Base-by-base conservation (phyloP, 1,140 invertebrate genomes). In the Rhysida immarginata region DNA sequence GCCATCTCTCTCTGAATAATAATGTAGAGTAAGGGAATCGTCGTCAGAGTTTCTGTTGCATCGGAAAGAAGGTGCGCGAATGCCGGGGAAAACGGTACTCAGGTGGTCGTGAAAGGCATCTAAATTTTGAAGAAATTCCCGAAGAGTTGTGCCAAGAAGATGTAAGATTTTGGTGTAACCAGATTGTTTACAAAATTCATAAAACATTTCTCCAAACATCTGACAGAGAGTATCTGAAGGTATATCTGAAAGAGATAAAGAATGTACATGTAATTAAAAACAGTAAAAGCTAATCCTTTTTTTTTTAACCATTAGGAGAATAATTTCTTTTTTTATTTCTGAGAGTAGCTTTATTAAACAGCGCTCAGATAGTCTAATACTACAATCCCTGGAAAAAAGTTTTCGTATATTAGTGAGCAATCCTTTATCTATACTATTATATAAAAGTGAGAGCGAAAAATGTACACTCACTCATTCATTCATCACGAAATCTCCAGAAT, bases 91-190 rank as follows among this genome's bases (percentile, higher is more conserved):
- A 50, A 94, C 72, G 16, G 89, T 92, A 43, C 87, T 87, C 65
- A 94, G 74, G 69, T 94, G 90, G 68, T 93, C 89, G 67, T 94
- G 89, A n/a, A 94, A 75, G 24, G 87, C 88, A 67, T 94, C 90
- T 61, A 94, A 72, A 74, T 93, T 93, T 86, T 93, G 88, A 53
- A 94, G 74, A 69, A 94, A 94, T 72, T 93, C 89, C 53, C 87
- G 72, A 2, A 88, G 87, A 3, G 87, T 92, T n/a, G 88, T 87
- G 45, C 90, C 89, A 1, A 94, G 73, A 0, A 93, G 88, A 73
- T 92, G 87, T 2, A 94, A 74, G 60, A 94, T 94, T 71, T 88
- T 88, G 65, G 92, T 88, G 66, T 92, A 94, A 23, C 89, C 89
- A 18, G 88, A 93, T 67, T 93, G 89, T 71, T 93, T 87, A 62